Base-by-base conservation (phyloP, 2,113 vertebrate species). In the Nothocercus julius region DNA sequence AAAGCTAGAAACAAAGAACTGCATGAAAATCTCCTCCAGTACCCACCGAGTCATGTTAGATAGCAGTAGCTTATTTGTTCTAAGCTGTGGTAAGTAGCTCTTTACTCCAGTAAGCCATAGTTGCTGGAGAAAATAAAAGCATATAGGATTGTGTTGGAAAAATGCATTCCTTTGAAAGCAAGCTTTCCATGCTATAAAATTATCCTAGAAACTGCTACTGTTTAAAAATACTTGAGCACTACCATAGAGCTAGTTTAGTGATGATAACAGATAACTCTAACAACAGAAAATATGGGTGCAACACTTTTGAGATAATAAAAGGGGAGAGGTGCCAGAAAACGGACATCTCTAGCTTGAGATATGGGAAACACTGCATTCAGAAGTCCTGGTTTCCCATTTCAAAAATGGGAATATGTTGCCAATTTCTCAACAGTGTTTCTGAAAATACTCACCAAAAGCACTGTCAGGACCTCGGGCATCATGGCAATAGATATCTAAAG, bases 391-490 rank as follows among this genome's bases (percentile, higher is more conserved):
- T 89, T 36, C 1, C 1, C 4, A 18, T 73, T 61, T 73, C 28
- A n/a, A 9, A 18, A 5, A 25, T 5, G 12, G 49, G 80, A 58
- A 74, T 22, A 30, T 14, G 66, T 32, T 82, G 2, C 7, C 20
- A n/a, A 19, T 34, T 10, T 53, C 22, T 11, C 13, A 47, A 47
- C 6, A n/a, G 2, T 47, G 45, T 69, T 72, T 82, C 19, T 61
- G 40, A 80, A 82, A 73, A 62, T 13, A 5, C 7, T 51, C 5
- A 44, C 15, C 34, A 20, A 82, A 85, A 89, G 79, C 40, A 83
- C 2, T 5, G 1, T 28, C 13, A 51, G 21, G 68, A 73, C 11
- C 5, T 82, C 11, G 5, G 2, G 8, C 13, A 21, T 19, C 1
- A 1, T 34, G 11, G 25, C 27, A 58, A 47, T 5, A 44, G 32